phyloP scores from a whole-genome alignment of 1,140 invertebrate species.

The Drosophila burlai region DNA sequence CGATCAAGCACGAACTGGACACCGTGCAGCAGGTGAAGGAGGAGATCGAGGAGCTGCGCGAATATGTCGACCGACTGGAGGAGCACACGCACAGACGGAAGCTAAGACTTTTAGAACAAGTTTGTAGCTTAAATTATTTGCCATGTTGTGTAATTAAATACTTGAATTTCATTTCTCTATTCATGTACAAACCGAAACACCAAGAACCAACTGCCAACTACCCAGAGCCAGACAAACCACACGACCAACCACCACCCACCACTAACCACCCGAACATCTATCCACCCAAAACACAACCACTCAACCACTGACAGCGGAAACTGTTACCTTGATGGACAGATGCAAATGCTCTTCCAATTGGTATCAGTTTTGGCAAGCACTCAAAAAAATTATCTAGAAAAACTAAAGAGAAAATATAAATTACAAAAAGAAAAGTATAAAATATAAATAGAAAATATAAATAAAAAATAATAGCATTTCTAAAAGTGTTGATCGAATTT shows the following conservation, averaged over 20 bases:
- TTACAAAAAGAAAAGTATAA: neutral
- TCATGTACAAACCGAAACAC: constrained; percentile 82
- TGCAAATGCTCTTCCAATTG: constrained; percentile 32
- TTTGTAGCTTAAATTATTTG: constrained; percentile 87
- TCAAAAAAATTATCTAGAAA: neutral
- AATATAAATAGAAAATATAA: neutral
- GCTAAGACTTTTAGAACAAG: constrained; percentile 94
- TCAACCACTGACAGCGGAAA: constrained; percentile 34
- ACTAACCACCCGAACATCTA: constrained; percentile 31
- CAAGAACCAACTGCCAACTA: constrained; percentile 58
- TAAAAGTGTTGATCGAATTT: neutral
- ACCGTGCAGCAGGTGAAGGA: constrained; percentile 97
- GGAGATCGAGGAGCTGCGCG: constrained; percentile 95
- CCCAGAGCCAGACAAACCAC: constrained; percentile 39
- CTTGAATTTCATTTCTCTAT: constrained; percentile 85
- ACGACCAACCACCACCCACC: constrained; percentile 38
- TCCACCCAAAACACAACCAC: constrained; percentile 28
- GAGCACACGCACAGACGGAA: constrained; percentile 94
- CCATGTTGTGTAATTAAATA: constrained; percentile 85
- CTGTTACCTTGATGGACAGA: constrained; percentile 35
- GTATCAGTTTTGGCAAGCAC: constrained; percentile 30
- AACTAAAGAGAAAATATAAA: neutral
- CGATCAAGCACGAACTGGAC: constrained; percentile 96
- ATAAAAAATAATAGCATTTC: neutral
- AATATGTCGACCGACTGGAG: constrained; percentile 95